Evolutionary conservation across 2,113 vertebrate genomes (phyloP), one percentile per base, ranked within the genome.

Genomic region (Halcyon malimbica): DNA sequence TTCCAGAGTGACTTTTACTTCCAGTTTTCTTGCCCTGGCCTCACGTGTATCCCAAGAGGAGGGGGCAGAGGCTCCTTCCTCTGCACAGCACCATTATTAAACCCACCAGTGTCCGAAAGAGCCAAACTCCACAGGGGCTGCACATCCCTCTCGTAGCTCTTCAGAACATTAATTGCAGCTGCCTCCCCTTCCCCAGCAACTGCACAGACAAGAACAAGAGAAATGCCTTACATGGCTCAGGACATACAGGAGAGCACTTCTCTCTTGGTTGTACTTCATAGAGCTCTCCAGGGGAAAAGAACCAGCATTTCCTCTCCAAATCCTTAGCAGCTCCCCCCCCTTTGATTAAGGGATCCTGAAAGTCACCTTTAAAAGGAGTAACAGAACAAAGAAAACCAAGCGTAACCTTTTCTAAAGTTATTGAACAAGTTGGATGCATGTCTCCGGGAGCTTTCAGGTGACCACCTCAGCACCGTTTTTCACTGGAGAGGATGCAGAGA

Each of bases 381-480:
- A 63, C 8, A 64, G 69, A 94, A 93, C 53, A 91, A 94, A 90
- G 93, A 59, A 90, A 83, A 25, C 9, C 29, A 71, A 85, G 74
- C 1, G 21, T 67, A 82, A 53, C 31, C 54, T 88, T 95, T 87
- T 15, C 54, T 50, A 56, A 0, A 53, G 78, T 28, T 64, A 24
- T 44, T 81, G 50, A 78, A 77, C 33, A 83, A 83, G 46, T 9
- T 25, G 46, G 64, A 83, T 29, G 63, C 21, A 31, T 0, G 0
- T 33, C 76, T 64, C 21, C 41, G 56, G 64, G 37, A 89, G 33
- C 77, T 56, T 84, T 46, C 37, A 41, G n/a, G 54, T 46, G 69
- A 46, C 29, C 33, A 53, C 19, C 74, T 44, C 4, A 25, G 70
- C 44, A 26, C 19, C 4, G 2, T 25, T 93, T 71, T 71, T 57